Percentiles rank a stretch among this genome's conserved stretches.
Evolutionary conservation across 2,888 invertebrate species (phyloP).

Genomic region (Eremobia ochroleuca): DNA sequence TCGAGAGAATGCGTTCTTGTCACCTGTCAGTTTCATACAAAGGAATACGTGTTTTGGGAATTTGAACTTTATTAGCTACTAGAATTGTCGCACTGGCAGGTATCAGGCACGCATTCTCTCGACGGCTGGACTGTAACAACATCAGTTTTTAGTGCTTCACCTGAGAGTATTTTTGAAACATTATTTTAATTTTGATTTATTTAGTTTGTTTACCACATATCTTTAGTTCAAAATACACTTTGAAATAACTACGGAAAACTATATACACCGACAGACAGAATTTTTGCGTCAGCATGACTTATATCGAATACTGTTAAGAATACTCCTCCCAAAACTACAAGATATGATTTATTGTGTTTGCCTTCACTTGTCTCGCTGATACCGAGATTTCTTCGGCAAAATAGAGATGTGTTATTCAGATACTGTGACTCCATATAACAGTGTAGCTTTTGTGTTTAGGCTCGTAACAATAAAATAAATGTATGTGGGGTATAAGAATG

Average conservation of each 20-base stretch:
- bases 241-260: background rate
- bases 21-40: background rate
- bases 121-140: background rate
- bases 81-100: background rate
- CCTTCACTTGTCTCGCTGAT: slow-evolving; percentile 67
- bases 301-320: slow-evolving; percentile 67
- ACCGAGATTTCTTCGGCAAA: slow-evolving; percentile 72
- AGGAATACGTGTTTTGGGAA: background rate
- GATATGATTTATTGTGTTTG: slow-evolving; percentile 80
- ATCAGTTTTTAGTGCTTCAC: background rate
- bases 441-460: slow-evolving; percentile 67
- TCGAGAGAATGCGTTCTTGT: background rate
- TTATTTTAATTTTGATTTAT: background rate
- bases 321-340: slow-evolving; percentile 65
- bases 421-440: slow-evolving; percentile 60
- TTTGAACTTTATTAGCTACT: background rate
- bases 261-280: background rate
- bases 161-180: background rate
- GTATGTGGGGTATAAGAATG: slow-evolving; percentile 60
- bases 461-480: slow-evolving; percentile 69
- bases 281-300: background rate
- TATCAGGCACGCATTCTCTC: background rate
- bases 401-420: slow-evolving; percentile 69
- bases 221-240: background rate
- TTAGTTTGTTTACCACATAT: too few relatives aligned